Evolutionary conservation across 2,888 invertebrate species (phyloP).

Genomic region (Sericinus montela): DNA sequence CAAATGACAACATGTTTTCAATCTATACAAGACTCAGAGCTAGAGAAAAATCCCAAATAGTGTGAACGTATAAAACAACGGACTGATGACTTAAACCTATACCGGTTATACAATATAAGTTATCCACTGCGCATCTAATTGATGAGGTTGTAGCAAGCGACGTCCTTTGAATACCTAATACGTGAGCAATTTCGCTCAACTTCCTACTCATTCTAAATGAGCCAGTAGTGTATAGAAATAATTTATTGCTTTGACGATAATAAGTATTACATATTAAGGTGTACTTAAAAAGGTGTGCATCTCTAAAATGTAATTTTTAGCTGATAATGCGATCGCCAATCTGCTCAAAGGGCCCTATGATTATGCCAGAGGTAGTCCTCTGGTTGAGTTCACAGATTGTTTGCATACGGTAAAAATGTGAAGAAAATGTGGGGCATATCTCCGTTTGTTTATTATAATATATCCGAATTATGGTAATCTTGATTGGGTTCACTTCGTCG

Average conservation of each 20-base stretch:
- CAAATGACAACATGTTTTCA: slow-evolving; percentile 9
- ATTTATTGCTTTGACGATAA: background rate
- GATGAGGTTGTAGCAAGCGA: slow-evolving; percentile 37
- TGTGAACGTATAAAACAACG: slow-evolving; percentile 30
- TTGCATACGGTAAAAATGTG: too few relatives aligned
- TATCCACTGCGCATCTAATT: slow-evolving; percentile 41
- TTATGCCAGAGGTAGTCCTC: too few relatives aligned
- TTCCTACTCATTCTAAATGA: slow-evolving; percentile 18
- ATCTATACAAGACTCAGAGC: slow-evolving; percentile 8
- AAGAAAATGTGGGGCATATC: too few relatives aligned
- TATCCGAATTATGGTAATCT: too few relatives aligned
- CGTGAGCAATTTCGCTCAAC: slow-evolving; percentile 7
- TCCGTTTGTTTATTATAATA: too few relatives aligned
- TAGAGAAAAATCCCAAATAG: slow-evolving; percentile 36
- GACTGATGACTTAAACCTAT: slow-evolving; percentile 35
- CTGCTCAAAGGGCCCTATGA: too few relatives aligned
- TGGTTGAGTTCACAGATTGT: too few relatives aligned
- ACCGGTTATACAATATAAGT: slow-evolving; percentile 38
- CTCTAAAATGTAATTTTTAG: too few relatives aligned
- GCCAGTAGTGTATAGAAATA: background rate
- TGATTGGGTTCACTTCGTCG: too few relatives aligned
- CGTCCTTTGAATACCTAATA: slow-evolving; percentile 35
- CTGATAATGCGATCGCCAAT: too few relatives aligned
- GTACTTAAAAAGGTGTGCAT: too few relatives aligned
- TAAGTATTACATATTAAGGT: too few relatives aligned